Conservation (phyloP, 2,888 invertebrate genomes). For the Pedicia rivosa region DNA sequence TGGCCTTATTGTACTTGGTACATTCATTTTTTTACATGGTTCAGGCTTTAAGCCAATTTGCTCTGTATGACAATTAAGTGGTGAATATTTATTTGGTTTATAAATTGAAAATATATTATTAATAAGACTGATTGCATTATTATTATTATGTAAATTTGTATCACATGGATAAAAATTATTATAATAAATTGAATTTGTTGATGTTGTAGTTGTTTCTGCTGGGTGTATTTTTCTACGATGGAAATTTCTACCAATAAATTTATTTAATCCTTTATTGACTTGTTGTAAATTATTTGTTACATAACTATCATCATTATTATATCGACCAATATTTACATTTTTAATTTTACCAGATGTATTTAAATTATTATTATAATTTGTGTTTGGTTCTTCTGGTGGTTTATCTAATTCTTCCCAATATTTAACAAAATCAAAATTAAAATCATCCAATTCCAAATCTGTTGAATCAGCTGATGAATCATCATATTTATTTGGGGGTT, state of each 20-base stretch:
- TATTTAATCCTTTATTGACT: conserved; percentile 1
- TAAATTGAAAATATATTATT: conserved; percentile 32
- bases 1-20: conserved; percentile 27
- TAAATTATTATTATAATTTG: conserved; percentile 20
- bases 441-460: conserved; percentile 29
- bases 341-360: conserved; percentile 28
- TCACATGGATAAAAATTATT: conserved; percentile 29
- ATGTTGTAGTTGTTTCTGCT: conserved; percentile 25
- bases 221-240: conserved; percentile 22
- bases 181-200: conserved; percentile 28
- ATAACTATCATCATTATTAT: conserved; percentile 22
- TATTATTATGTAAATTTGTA: conserved; percentile 14
- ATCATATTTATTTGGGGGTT: conserved; percentile 26
- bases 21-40: conserved; percentile 28
- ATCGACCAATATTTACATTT: conserved; percentile 27
- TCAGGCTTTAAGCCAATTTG: conserved; percentile 18
- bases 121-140: conserved; percentile 28
- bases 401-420: conserved; percentile 31
- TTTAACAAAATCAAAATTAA: conserved; percentile 30
- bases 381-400: conserved; percentile 17
- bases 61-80: conserved; percentile 27
- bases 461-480: conserved; percentile 30
- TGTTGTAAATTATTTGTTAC: background rate
- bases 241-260: background rate
- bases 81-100: conserved; percentile 31